Conservation (phyloP, 2,888 invertebrate genomes). For the Trachelus troglodyta region DNA sequence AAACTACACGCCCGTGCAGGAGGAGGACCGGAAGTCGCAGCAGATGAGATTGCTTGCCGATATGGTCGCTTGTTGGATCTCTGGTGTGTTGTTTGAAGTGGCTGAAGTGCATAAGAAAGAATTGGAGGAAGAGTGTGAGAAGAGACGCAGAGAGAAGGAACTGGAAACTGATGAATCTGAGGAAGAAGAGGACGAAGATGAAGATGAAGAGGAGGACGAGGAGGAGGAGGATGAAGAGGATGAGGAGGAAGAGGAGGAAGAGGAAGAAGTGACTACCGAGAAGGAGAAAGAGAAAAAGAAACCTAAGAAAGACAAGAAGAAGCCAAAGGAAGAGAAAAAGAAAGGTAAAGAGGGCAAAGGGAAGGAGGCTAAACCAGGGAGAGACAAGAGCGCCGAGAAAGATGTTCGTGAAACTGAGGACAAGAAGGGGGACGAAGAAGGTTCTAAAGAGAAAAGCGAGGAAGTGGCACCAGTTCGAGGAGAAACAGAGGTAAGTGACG, state of each 20-base stretch:
- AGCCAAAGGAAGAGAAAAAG: not conserved
- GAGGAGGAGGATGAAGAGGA: constrained; percentile 23
- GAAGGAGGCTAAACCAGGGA: not conserved
- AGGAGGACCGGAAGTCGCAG: constrained; percentile 51
- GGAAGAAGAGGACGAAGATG: constrained; percentile 31
- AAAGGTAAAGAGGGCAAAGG: not conserved
- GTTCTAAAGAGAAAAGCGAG: constrained; percentile 25
- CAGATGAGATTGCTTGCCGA: constrained; percentile 57
- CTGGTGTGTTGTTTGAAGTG: constrained; percentile 51
- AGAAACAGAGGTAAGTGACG: not conserved
- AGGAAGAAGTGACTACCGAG: constrained; percentile 4
- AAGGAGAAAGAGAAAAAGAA: not conserved
- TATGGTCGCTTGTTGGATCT: constrained; percentile 55
- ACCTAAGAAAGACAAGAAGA: constrained; percentile 1
- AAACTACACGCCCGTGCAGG: constrained; percentile 38
- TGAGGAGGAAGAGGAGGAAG: not conserved
- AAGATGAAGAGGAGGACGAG: constrained; percentile 19
- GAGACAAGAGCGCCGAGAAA: constrained; percentile 23
- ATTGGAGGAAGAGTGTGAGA: constrained; percentile 37
- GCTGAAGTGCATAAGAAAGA: constrained; percentile 38
- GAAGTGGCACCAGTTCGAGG: constrained; percentile 26
- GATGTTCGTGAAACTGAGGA: constrained; percentile 37
- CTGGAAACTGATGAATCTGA: constrained; percentile 25
- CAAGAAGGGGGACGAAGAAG: constrained; percentile 27
- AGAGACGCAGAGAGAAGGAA: constrained; percentile 29